Percentiles rank a stretch among this genome's conserved stretches.
phyloP scores from a whole-genome alignment of 2,888 invertebrate species.

The Xiphydria camelus region DNA sequence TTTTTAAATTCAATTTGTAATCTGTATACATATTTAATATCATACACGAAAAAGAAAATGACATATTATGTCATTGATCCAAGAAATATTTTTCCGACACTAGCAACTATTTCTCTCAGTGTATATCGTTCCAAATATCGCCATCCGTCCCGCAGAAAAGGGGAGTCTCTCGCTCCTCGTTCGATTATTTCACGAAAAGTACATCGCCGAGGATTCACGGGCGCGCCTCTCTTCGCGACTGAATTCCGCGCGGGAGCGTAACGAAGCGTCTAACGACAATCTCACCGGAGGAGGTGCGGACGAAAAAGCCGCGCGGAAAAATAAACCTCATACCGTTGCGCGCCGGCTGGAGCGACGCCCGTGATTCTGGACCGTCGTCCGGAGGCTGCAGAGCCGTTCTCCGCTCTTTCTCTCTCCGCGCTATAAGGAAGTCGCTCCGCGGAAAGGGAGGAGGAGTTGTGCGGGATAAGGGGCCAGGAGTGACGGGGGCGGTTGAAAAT shows the following conservation, averaged over 20 bases:
- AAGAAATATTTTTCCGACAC: no score
- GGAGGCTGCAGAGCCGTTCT: not conserved
- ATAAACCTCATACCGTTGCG: constrained; percentile 6
- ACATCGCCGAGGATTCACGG: not conserved
- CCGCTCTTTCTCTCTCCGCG: not conserved
- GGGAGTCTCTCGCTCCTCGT: no score
- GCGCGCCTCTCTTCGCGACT: constrained; percentile 25
- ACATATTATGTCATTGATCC: no score
- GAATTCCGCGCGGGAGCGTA: constrained; percentile 33
- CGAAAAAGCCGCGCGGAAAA: not conserved
- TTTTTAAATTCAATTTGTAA: no score
- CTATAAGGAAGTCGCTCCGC: constrained; percentile 3
- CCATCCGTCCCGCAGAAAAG: no score
- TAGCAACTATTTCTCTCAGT: no score
- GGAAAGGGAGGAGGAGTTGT: constrained; percentile 16
- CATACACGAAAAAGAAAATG: no score
- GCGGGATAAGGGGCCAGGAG: constrained; percentile 8
- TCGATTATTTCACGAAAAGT: not conserved
- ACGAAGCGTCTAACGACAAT: constrained; percentile 43
- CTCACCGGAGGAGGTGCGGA: constrained; percentile 4
- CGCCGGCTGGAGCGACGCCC: constrained; percentile 4
- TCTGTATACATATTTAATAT: no score
- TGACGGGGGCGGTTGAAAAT: constrained; percentile 18
- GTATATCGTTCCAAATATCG: no score
- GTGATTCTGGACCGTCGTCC: constrained; percentile 8